Base-by-base conservation (phyloP, 2,797 vertebrate species). In the Spondyliosoma cantharus region DNA sequence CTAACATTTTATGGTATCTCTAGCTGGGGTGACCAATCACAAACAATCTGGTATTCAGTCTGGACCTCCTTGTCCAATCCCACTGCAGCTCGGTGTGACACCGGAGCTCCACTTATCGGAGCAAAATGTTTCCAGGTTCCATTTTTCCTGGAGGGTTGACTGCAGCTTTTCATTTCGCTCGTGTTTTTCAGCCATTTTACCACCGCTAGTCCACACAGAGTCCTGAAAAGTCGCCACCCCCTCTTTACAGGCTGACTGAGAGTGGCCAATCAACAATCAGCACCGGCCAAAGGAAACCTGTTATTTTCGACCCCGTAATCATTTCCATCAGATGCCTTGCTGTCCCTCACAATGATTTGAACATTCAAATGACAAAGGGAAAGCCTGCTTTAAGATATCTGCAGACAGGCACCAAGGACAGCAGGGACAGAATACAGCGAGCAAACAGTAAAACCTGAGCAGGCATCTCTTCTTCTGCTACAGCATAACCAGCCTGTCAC, bases 211-310 rank as follows among this genome's bases (percentile, higher is more conserved):
- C 83, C 67, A 70, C 22, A 60, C 22, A 59, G 82, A 86, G 81
- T 85, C 81, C 81, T 61, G 66, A 82, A 85, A 90, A 92, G 91
- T 85, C 87, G 37, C 83, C 90, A 65, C 83, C 81, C 79, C 78
- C 87, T 89, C 90, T 91, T 75, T 71, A 87, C 78, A 89, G 82
- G 29, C 88, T 68, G 84, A 85, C 90, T 78, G 65, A 87, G 87
- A 93, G 93, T 89, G 91, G 90, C 92, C 94, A 95, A 95, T 95
- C 95, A 94, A 93, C 94, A 95, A 95, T 95, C 95, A 95, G 91
- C 78, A 7, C 59, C 22, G 59, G 83, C 80, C 87, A 91, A 80
- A 83, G 80, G 79, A 93, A 94, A 93, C 93, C 91, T 95, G 94
- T 95, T 94, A 96, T 96, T 95, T 95, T 81, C 70, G 72, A 95